phyloP scores from a whole-genome alignment of 2,113 vertebrate genomes.

The Prochilodus magdalenae region DNA sequence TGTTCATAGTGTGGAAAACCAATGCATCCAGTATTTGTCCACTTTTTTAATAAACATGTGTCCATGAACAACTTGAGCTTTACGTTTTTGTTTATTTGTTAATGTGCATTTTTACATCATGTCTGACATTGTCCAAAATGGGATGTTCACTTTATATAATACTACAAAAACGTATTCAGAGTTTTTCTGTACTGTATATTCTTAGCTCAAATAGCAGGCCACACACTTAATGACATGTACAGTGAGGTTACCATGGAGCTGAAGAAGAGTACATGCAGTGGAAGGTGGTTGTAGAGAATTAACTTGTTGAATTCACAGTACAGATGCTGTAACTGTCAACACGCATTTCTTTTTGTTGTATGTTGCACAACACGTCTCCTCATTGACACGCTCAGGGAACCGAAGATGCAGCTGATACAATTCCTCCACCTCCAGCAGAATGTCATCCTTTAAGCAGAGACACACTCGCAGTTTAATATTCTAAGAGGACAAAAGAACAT shows the following conservation, averaged over 20 bases:
- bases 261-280: background rate
- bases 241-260: background rate
- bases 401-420: constrained; percentile 81
- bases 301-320: constrained; percentile 59
- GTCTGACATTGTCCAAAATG: background rate
- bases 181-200: too few species aligned
- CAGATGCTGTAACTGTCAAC: constrained; percentile 75
- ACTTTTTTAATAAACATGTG: constrained; percentile 45
- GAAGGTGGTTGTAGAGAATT: background rate
- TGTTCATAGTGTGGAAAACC: constrained; percentile 26
- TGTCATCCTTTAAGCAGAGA: constrained; percentile 78
- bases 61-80: constrained; percentile 9
- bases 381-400: constrained; percentile 78
- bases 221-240: background rate
- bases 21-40: constrained; percentile 10
- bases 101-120: background rate
- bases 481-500: constrained; percentile 33
- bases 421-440: constrained; percentile 81
- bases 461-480: background rate
- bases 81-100: background rate
- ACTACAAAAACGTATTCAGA: too few species aligned
- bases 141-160: background rate
- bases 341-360: constrained; percentile 79
- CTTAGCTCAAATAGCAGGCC: background rate
- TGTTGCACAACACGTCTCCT: constrained; percentile 77